Conservation (phyloP, 2,888 invertebrate species). For the Xylota sylvarum region DNA sequence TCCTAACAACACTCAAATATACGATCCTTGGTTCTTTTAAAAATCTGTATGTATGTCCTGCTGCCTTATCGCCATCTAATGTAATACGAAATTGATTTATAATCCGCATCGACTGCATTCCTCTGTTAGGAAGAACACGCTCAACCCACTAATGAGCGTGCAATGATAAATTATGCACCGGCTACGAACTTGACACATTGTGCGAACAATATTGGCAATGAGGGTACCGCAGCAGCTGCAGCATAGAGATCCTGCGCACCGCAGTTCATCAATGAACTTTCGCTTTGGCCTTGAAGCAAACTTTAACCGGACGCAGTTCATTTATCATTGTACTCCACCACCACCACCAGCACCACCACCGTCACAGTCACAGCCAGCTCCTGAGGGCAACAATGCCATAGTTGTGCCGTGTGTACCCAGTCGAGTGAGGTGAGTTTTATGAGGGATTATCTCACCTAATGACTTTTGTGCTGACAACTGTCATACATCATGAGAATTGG, state of each 20-base stretch:
- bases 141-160: slow-evolving; percentile 63
- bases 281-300: slow-evolving; percentile 71
- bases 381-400: slow-evolving; percentile 45
- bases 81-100: slow-evolving; percentile 70
- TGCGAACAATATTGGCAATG: slow-evolving; percentile 75
- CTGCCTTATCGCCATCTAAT: slow-evolving; percentile 48
- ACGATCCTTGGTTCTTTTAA: background rate
- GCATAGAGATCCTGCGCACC: slow-evolving; percentile 31
- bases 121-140: slow-evolving; percentile 25
- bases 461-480: slow-evolving; percentile 76
- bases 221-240: slow-evolving; percentile 47
- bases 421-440: slow-evolving; percentile 66
- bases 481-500: slow-evolving; percentile 74
- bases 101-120: slow-evolving; percentile 65
- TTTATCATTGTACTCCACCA: slow-evolving; percentile 73
- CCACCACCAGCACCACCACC: slow-evolving; percentile 17
- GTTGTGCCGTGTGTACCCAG: slow-evolving; percentile 9
- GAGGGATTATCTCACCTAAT: slow-evolving; percentile 77
- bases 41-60: background rate
- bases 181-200: slow-evolving; percentile 69
- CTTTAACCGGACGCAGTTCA: slow-evolving; percentile 74
- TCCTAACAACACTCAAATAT: background rate
- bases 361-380: slow-evolving; percentile 20
- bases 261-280: slow-evolving; percentile 76
- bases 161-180: slow-evolving; percentile 73